Percentiles rank a stretch among this genome's conserved stretches.
These are phyloP conservation scores for Choristoneura fumiferana DNA, from an alignment of 1,140 invertebrate genomes.

Conservation along the genomic window DNA sequence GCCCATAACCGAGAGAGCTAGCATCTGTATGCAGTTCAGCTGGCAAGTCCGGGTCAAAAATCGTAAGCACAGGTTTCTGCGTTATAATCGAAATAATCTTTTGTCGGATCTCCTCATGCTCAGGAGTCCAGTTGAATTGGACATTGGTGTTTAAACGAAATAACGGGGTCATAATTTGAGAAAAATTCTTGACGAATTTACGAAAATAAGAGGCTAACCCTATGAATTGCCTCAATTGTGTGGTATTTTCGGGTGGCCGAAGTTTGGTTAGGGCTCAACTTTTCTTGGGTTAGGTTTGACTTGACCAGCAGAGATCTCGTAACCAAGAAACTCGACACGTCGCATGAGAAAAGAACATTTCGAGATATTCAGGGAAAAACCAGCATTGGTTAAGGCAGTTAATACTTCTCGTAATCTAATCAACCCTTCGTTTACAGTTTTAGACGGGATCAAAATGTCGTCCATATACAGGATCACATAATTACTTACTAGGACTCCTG, in stretches of 20 bases:
- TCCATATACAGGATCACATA: slow-evolving; percentile 34
- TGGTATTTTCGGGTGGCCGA: slow-evolving; percentile 42
- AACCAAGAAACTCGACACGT: no score
- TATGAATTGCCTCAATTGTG: slow-evolving; percentile 39
- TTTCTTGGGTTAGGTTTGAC: slow-evolving; percentile 44
- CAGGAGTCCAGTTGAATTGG: neutral
- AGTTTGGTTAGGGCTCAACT: slow-evolving; percentile 46
- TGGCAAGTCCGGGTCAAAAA: slow-evolving; percentile 43
- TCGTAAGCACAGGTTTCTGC: slow-evolving; percentile 39
- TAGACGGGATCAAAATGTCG: no score
- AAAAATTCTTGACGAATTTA: slow-evolving; percentile 34
- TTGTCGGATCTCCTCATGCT: neutral
- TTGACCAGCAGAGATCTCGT: slow-evolving; percentile 29
- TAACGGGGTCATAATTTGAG: neutral
- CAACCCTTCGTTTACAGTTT: slow-evolving; percentile 20
- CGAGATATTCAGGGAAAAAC: neutral
- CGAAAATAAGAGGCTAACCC: slow-evolving; percentile 40
- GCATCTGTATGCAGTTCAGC: slow-evolving; percentile 3
- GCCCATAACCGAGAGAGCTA: no score
- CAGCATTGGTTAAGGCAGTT: no score
- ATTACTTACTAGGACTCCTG: no score
- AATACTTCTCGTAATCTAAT: no score
- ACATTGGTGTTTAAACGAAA: neutral
- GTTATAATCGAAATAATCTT: neutral
- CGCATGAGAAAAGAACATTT: slow-evolving; percentile 40